These are phyloP conservation scores for Elephantulus edwardii DNA, from an alignment of 2,113 vertebrate genomes.

Conservation along the genomic window DNA sequence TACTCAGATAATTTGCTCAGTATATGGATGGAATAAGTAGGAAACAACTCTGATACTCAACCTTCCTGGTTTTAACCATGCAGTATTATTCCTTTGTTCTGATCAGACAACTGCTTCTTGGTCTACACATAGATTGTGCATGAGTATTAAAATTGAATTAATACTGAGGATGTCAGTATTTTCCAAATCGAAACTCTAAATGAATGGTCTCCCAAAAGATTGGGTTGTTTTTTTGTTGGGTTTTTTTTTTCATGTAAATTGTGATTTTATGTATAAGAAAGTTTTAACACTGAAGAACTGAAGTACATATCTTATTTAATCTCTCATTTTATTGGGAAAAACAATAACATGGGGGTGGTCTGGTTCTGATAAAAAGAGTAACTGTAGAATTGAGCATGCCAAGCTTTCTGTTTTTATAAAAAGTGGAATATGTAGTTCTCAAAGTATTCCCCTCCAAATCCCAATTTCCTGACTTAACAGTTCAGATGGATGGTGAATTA, in stretches of 20 bases:
- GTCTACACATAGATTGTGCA: too few relatives aligned
- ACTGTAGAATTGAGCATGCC: neutral
- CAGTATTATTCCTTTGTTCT: too few relatives aligned
- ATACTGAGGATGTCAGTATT: neutral
- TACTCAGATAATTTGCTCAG: too few relatives aligned
- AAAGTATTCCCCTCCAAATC: neutral
- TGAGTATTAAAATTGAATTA: too few relatives aligned
- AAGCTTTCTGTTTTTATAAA: neutral
- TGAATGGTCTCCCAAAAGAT: neutral
- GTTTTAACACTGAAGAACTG: neutral
- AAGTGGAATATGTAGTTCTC: neutral
- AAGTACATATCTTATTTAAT: neutral
- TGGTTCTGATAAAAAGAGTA: constrained; percentile 14
- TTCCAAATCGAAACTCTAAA: neutral
- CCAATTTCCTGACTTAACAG: neutral
- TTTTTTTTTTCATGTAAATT: neutral
- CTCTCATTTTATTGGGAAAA: neutral
- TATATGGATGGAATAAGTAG: too few relatives aligned
- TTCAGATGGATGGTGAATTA: neutral
- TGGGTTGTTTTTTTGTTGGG: too few relatives aligned
- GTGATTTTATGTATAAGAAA: neutral
- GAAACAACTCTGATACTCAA: too few relatives aligned
- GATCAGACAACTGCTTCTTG: too few relatives aligned
- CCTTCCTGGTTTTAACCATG: too few relatives aligned
- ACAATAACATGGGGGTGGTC: neutral